Conservation (phyloP, 2,888 invertebrate species). For the Brachylomia viminalis region DNA sequence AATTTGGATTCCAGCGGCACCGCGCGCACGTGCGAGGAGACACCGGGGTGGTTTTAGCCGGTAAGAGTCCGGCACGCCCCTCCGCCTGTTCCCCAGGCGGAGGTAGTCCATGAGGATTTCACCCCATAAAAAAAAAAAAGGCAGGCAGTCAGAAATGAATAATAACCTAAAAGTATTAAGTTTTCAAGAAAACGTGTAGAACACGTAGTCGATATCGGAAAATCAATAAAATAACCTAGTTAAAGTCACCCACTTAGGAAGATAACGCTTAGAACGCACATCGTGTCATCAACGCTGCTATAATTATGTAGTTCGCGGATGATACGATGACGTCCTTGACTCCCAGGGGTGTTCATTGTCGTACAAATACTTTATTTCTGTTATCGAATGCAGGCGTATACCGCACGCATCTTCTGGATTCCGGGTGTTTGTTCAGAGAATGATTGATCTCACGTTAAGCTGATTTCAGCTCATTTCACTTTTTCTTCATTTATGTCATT, state of each 20-base stretch:
- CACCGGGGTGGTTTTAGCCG: no score
- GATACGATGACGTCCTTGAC: constrained; percentile 68
- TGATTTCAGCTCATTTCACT: not conserved
- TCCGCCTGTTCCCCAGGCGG: no score
- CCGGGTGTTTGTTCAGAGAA: constrained; percentile 28
- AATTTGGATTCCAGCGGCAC: no score
- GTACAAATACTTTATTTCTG: constrained; percentile 51
- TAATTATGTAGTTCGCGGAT: constrained; percentile 60
- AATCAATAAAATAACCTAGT: constrained; percentile 62
- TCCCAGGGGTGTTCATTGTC: constrained; percentile 39
- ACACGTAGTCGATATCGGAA: constrained; percentile 40
- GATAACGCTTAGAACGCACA: constrained; percentile 57
- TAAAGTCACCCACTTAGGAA: constrained; percentile 39
- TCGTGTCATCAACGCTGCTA: constrained; percentile 51
- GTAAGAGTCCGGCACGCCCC: no score
- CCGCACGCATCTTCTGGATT: not conserved
- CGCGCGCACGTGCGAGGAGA: no score
- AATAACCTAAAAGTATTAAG: not conserved
- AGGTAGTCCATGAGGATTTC: no score
- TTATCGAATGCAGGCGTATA: constrained; percentile 32
- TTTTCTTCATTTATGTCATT: not conserved
- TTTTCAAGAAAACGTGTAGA: constrained; percentile 30
- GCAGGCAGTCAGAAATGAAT: not conserved
- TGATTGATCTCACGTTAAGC: constrained; percentile 5
- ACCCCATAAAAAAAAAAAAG: no score